phyloP scores from a whole-genome alignment of 64 coral and sea anemone species.

The Astreopora myriophthalma region DNA sequence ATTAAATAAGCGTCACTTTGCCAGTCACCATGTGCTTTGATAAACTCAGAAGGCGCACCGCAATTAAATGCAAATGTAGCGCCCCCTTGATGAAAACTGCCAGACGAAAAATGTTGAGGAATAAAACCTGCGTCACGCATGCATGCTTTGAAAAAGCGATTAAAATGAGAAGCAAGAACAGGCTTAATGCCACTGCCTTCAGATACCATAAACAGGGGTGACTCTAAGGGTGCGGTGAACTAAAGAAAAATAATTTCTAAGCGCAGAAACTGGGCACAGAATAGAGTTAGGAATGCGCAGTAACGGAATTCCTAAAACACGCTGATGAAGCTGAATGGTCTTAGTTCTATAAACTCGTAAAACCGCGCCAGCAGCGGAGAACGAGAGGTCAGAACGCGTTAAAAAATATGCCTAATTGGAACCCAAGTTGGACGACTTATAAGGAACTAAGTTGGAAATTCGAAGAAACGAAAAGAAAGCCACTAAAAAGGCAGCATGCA shows the following conservation, averaged over 20 bases:
- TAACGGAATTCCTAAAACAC: conserved; percentile 21
- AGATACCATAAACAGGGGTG: background rate
- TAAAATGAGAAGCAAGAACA: conserved; percentile 24
- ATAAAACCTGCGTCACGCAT: background rate
- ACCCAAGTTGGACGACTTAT: background rate
- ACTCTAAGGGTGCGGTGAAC: conserved; percentile 2
- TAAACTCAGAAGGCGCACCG: conserved; percentile 17
- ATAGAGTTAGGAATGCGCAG: background rate
- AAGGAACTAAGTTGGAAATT: conserved; percentile 27
- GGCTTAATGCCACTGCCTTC: background rate
- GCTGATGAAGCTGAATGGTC: conserved; percentile 12
- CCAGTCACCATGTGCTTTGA: conserved; percentile 52
- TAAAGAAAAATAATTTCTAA: background rate
- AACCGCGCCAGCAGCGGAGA: background rate
- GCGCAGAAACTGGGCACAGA: conserved; percentile 23
- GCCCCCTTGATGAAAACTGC: conserved; percentile 41
- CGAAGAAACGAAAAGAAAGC: conserved; percentile 24
- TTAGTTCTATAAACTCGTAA: conserved; percentile 2
- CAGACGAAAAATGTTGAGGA: conserved; percentile 4
- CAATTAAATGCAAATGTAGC: conserved; percentile 45
- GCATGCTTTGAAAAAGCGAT: conserved; percentile 34
- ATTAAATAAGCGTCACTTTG: conserved; percentile 41
- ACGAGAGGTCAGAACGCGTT: background rate
- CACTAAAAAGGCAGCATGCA: conserved; percentile 25
- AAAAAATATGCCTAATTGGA: background rate